phyloP scores from a whole-genome alignment of 1,140 invertebrate genomes.

The Maconellicoccus hirsutus region DNA sequence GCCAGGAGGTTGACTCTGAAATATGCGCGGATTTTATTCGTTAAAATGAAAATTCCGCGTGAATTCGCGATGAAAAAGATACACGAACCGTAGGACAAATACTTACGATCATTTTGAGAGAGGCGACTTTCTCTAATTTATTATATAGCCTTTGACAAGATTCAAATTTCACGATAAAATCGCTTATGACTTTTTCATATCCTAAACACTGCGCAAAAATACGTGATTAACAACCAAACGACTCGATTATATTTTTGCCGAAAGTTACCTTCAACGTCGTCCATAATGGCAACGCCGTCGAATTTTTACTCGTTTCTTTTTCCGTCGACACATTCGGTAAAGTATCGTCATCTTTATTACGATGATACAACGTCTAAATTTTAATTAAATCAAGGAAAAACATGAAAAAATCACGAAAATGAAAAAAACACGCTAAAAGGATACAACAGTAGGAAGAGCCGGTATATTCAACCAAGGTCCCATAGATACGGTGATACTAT shows the following conservation, averaged over 20 bases:
- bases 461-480: slow-evolving; percentile 85
- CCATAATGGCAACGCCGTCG: slow-evolving; percentile 74
- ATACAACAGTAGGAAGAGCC: slow-evolving; percentile 81
- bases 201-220: slow-evolving; percentile 41
- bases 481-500: slow-evolving; percentile 77
- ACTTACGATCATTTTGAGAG: slow-evolving; percentile 61
- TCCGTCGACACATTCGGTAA: slow-evolving; percentile 33
- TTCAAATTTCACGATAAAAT: slow-evolving; percentile 62
- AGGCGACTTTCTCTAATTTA: slow-evolving; percentile 54
- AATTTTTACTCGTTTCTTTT: slow-evolving; percentile 38
- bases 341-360: slow-evolving; percentile 20
- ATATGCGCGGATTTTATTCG: no score
- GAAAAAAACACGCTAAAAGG: slow-evolving; percentile 42
- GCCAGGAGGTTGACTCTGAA: slow-evolving; percentile 56
- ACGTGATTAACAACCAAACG: slow-evolving; percentile 14
- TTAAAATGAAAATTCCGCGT: no score
- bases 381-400: not conserved
- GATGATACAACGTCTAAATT: slow-evolving; percentile 29
- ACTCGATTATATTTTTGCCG: slow-evolving; percentile 6
- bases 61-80: not conserved
- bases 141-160: slow-evolving; percentile 59
- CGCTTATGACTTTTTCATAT: slow-evolving; percentile 56
- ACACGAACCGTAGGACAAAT: not conserved
- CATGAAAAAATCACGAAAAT: no score
- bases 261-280: slow-evolving; percentile 44